These are phyloP conservation scores for Apodemus agrarius DNA, from an alignment of 2,797 vertebrate genomes.

Conservation along the genomic window DNA sequence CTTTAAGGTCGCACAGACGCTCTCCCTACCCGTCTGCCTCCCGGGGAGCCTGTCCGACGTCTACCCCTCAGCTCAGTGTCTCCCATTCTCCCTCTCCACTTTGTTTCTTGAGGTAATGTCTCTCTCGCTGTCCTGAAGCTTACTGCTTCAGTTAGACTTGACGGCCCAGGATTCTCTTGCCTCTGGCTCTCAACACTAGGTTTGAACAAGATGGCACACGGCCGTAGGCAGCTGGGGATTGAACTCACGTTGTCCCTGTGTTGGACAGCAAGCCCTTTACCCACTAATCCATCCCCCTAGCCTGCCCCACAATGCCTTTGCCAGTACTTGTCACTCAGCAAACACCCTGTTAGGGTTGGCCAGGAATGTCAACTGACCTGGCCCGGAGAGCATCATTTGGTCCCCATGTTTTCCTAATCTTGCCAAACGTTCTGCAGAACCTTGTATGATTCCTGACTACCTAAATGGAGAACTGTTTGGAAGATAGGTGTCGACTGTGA, in stretches of 20 bases:
- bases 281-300: background rate
- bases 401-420: background rate
- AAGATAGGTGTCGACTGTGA: background rate
- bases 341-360: background rate
- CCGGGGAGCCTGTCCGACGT: background rate
- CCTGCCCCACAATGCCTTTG: background rate
- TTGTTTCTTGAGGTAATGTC: background rate
- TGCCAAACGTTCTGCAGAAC: background rate
- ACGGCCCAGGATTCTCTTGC: too few species aligned
- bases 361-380: background rate
- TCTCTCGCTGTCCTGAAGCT: background rate
- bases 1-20: background rate
- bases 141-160: background rate
- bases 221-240: background rate
- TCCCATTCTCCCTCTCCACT: background rate
- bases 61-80: background rate
- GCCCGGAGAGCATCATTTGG: background rate
- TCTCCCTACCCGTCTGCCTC: too few species aligned
- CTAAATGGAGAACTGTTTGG: background rate
- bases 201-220: background rate
- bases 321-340: background rate
- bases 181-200: background rate
- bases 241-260: background rate
- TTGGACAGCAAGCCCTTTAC: background rate
- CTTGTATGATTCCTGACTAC: background rate